Conservation (phyloP, 1,140 invertebrate species). For the Cydia fagiglandana region DNA sequence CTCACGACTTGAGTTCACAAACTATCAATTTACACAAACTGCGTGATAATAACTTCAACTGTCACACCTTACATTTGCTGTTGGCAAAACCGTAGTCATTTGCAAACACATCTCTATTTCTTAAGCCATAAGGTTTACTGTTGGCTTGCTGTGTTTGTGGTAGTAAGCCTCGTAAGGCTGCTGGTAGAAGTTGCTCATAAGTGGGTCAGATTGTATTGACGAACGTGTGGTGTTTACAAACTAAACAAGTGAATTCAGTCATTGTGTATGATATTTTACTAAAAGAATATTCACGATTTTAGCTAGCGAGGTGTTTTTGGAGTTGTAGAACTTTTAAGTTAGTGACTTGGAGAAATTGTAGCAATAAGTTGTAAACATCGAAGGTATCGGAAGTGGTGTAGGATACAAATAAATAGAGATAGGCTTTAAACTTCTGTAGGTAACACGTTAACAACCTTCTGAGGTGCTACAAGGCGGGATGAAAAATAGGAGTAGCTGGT, state of each 20-base stretch:
- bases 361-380: too few relatives aligned
- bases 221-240: conserved; percentile 59
- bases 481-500: too few relatives aligned
- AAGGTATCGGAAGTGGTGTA: too few relatives aligned
- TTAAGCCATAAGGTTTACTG: not conserved
- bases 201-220: conserved; percentile 48
- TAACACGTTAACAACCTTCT: too few relatives aligned
- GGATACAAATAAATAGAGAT: too few relatives aligned
- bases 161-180: not conserved
- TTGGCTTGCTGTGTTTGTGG: not conserved
- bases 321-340: too few relatives aligned
- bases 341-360: too few relatives aligned
- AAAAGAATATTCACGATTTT: not conserved
- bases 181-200: conserved; percentile 33
- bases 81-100: not conserved
- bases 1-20: not conserved
- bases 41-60: conserved; percentile 24
- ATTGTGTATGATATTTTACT: conserved; percentile 33
- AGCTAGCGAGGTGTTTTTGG: not conserved
- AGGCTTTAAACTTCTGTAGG: too few relatives aligned
- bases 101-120: not conserved
- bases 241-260: conserved; percentile 46
- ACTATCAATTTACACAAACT: conserved; percentile 18
- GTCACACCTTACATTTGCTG: not conserved
- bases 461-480: too few relatives aligned